Evolutionary conservation across 2,888 invertebrate genomes (phyloP).

Genomic region (Xestoiulus laeticollis): DNA sequence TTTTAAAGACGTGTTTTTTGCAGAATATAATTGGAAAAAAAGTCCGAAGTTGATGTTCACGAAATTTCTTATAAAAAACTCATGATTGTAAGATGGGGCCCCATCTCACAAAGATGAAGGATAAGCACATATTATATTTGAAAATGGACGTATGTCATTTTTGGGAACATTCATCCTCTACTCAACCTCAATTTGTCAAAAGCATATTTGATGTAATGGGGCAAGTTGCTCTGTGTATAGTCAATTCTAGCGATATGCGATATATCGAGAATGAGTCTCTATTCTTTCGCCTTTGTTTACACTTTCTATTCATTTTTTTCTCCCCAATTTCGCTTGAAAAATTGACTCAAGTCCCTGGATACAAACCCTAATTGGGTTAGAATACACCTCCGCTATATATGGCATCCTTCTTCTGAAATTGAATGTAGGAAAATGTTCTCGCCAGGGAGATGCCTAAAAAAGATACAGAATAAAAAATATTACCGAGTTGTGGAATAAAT

Average conservation of each 20-base stretch:
- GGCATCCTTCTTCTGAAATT: not conserved
- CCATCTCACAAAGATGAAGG: too few species aligned
- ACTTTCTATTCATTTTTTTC: not conserved
- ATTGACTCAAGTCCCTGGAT: not conserved
- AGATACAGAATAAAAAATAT: not conserved
- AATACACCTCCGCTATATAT: not conserved
- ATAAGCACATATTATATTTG: too few species aligned
- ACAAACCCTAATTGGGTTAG: not conserved
- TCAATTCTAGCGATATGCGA: not conserved
- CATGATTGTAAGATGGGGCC: too few species aligned
- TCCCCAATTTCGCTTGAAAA: not conserved
- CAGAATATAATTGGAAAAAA: too few species aligned
- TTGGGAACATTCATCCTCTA: not conserved
- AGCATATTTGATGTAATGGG: not conserved
- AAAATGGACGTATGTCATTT: not conserved
- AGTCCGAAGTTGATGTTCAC: too few species aligned
- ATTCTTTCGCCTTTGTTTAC: not conserved
- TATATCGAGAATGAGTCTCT: not conserved
- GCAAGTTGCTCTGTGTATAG: not conserved
- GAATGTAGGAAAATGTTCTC: not conserved
- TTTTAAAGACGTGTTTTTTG: too few species aligned
- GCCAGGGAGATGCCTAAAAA: not conserved
- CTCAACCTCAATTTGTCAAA: not conserved
- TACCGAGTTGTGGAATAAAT: not conserved
- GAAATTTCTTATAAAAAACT: too few species aligned